Evolutionary conservation across 2,113 vertebrate genomes (phyloP), one percentile per base, ranked within the genome.

Genomic region (Lates calcarifer): DNA sequence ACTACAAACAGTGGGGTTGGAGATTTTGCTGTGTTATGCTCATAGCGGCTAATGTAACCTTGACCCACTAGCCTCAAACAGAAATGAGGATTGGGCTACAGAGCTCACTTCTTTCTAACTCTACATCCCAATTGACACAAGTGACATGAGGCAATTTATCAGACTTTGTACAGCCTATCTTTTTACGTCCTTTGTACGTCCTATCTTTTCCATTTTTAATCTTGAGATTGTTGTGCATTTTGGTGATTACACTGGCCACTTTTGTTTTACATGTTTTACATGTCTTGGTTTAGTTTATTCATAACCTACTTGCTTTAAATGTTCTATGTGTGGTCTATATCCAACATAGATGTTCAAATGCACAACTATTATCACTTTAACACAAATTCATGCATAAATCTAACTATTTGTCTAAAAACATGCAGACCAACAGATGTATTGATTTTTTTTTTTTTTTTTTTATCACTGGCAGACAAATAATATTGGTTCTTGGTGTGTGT

Each of bases 281-380:
- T 61, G 17, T 61, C 24, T 41, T 51, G 1, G n/a, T 60, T 77
- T 39, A 37, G 29, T 67, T 58, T 77, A 28, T 66, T 58, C 1
- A 31, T 43, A 41, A 8, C 8, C 53, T 26, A 26, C 4, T 28
- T 47, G 45, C 45, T 47, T 17, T 17, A 47, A 35, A 37, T 58
- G 12, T 6, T 20, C 11, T 20, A 22, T 2, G 22, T 33, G 24
- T 45, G 15, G 6, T 39, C 6, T 10, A n/a, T 20, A 39, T 58
- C 56, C 6, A 58, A 7, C 31, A 62, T 49, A 49, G 8, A 49
- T 49, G 2, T 11, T 53, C 18, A 58, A 18, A 55, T 55, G 35
- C 47, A 64, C 18, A 37, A 15, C 2, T 11, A 56, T 24, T 33
- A 17, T 47, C 43, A 45, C 43, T 17, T 18, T 10, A 47, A 35